Conservation (phyloP, 2,797 vertebrate species). For the Okamejei kenojei region DNA sequence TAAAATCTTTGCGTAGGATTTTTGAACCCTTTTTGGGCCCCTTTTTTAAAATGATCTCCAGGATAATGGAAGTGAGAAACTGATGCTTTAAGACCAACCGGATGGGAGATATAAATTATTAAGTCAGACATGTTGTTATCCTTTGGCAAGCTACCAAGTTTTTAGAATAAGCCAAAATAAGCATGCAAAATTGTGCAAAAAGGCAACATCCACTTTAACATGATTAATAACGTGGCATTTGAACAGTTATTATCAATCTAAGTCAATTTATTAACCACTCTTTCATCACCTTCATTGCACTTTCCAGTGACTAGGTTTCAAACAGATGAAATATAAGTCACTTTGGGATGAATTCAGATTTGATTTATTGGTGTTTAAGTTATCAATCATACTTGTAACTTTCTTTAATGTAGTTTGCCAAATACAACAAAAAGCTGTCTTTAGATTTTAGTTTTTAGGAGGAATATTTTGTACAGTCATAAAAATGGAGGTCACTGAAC, state of each 20-base stretch:
- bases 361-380: neutral
- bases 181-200: neutral
- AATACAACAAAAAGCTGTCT: no score
- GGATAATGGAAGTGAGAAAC: neutral
- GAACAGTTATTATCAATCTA: neutral
- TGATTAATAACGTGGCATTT: constrained; percentile 17
- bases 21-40: neutral
- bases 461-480: neutral
- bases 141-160: neutral
- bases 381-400: neutral
- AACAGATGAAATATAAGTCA: neutral
- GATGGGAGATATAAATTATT: neutral
- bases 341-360: constrained; percentile 3
- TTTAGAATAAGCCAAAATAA: constrained; percentile 26
- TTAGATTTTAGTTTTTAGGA: no score
- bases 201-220: neutral
- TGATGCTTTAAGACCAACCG: neutral
- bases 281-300: neutral
- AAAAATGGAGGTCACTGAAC: no score
- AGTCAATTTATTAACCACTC: neutral
- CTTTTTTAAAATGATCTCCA: neutral
- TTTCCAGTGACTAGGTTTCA: constrained; percentile 10
- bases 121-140: neutral
- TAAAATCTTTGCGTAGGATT: no score
- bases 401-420: neutral